These are phyloP conservation scores for Eupithecia dodoneata DNA, from an alignment of 2,888 invertebrate genomes.

Conservation along the genomic window DNA sequence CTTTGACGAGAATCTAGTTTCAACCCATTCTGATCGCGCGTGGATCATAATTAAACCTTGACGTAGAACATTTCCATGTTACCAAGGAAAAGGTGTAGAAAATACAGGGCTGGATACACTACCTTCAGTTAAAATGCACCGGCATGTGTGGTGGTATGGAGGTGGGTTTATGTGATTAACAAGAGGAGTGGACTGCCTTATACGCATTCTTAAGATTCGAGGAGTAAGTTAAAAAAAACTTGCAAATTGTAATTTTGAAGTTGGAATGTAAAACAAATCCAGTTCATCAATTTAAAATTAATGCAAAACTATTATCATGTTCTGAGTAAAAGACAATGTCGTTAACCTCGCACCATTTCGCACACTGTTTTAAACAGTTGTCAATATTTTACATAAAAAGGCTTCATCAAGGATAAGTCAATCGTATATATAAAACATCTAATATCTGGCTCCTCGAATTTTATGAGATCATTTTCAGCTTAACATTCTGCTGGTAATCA, in stretches of 20 bases:
- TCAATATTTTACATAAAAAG: neutral
- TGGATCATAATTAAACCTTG: neutral
- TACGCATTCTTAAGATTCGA: slow-evolving; percentile 60
- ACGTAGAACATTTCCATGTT: neutral
- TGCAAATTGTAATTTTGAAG: neutral
- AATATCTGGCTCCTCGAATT: slow-evolving; percentile 52
- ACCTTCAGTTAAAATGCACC: slow-evolving; percentile 52
- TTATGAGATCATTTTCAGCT: slow-evolving; percentile 43
- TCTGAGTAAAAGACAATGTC: neutral
- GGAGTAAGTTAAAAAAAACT: slow-evolving; percentile 45
- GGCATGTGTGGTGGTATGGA: slow-evolving; percentile 74
- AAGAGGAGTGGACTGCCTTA: slow-evolving; percentile 56
- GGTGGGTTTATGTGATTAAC: slow-evolving; percentile 83
- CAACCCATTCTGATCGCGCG: neutral
- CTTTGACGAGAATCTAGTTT: neutral
- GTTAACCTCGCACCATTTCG: neutral
- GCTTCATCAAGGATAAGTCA: neutral
- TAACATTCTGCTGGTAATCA: slow-evolving; percentile 22
- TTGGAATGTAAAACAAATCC: neutral
- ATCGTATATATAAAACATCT: neutral
- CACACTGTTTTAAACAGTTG: neutral
- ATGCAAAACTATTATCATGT: neutral
- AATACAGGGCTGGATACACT: neutral
- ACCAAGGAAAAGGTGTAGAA: neutral
- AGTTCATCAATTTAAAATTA: neutral